phyloP scores from a whole-genome alignment of 1,140 invertebrate species.

The Condylostylus longicornis region DNA sequence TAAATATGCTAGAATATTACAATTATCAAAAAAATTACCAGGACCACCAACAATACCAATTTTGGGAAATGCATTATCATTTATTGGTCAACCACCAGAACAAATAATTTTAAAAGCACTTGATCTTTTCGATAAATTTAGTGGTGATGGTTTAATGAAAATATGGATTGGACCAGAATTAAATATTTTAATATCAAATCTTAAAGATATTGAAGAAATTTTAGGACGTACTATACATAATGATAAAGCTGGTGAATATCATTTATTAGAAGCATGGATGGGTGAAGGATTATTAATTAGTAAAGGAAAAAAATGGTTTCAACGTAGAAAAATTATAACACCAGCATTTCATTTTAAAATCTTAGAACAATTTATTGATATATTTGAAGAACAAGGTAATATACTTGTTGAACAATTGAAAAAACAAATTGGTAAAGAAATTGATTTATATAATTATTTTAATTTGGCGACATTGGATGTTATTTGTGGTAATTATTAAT shows the following conservation, averaged over 20 bases:
- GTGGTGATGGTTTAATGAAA: slow-evolving; percentile 1
- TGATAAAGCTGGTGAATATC: slow-evolving; percentile 36
- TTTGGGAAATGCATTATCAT: slow-evolving; percentile 17
- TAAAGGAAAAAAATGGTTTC: slow-evolving; percentile 51
- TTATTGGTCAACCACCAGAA: slow-evolving; percentile 12
- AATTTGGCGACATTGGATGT: slow-evolving; percentile 56
- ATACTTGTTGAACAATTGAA: slow-evolving; percentile 42
- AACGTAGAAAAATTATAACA: slow-evolving; percentile 62
- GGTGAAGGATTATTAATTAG: slow-evolving; percentile 54
- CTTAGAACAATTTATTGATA: slow-evolving; percentile 54
- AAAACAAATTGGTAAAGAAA: slow-evolving; percentile 19
- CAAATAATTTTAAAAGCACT: slow-evolving; percentile 9
- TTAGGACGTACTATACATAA: slow-evolving; percentile 14
- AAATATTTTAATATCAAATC: slow-evolving; percentile 18
- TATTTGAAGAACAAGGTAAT: slow-evolving; percentile 53
- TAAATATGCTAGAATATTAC: not conserved
- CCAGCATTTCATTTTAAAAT: slow-evolving; percentile 82
- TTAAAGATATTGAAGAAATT: slow-evolving; percentile 17
- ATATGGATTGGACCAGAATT: slow-evolving; percentile 18
- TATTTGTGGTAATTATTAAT: slow-evolving; percentile 45
- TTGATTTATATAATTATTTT: slow-evolving; percentile 47
- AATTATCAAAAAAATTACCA: slow-evolving; percentile 8
- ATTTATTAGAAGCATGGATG: slow-evolving; percentile 53
- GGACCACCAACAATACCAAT: slow-evolving; percentile 13
- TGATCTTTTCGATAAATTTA: slow-evolving; percentile 8